These are phyloP conservation scores for Lophius americanus DNA, from an alignment of 2,797 vertebrate species.

Conservation along the genomic window DNA sequence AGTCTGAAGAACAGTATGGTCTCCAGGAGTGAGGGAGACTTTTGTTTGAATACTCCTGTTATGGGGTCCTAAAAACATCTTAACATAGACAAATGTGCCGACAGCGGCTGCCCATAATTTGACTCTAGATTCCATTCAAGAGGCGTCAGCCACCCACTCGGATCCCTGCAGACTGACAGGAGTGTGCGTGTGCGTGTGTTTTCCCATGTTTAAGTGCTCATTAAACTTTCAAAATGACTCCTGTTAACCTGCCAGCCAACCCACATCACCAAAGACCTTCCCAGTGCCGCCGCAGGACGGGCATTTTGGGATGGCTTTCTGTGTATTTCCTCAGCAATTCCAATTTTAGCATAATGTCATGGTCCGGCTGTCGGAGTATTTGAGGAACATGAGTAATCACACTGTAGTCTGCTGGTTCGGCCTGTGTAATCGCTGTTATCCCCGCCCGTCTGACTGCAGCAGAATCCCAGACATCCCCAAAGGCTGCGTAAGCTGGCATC, in stretches of 20 bases:
- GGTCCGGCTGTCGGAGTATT: neutral
- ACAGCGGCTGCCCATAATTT: neutral
- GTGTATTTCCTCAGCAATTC: neutral
- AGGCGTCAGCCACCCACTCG: conserved; percentile 47
- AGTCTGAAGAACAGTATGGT: too few species aligned
- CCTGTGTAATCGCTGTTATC: conserved; percentile 3
- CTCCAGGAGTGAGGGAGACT: too few species aligned
- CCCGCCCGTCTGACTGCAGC: conserved; percentile 10
- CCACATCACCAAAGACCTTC: conserved; percentile 14
- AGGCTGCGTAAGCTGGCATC: neutral
- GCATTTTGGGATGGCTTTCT: conserved; percentile 6
- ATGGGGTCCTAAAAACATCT: too few species aligned
- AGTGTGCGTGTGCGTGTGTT: conserved; percentile 21
- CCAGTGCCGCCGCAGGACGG: conserved; percentile 4
- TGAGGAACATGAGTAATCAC: conserved; percentile 5
- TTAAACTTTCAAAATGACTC: conserved; percentile 33
- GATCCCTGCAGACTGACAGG: conserved; percentile 19
- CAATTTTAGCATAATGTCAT: neutral
- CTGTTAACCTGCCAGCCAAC: conserved; percentile 31
- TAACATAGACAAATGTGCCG: neutral
- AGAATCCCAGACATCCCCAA: conserved; percentile 1
- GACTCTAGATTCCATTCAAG: conserved; percentile 23
- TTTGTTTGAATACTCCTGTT: too few species aligned
- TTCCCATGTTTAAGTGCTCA: conserved; percentile 21
- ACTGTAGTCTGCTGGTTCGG: neutral